These are phyloP conservation scores for Anguilla anguilla DNA, from an alignment of 2,797 vertebrate genomes.

Conservation along the genomic window DNA sequence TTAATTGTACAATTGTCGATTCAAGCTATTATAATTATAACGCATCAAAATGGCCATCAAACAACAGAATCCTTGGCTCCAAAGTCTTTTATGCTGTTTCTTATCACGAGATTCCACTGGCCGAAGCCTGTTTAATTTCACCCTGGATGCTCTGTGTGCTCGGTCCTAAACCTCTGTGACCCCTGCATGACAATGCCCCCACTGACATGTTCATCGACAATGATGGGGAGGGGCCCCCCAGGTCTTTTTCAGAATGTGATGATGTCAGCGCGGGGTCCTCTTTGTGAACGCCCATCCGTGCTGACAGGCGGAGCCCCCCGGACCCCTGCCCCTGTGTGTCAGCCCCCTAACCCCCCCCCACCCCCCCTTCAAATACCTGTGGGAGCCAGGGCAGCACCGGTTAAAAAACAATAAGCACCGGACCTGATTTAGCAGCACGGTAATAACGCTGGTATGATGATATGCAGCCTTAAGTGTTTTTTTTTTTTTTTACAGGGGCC, in stretches of 20 bases:
- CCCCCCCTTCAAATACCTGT: conserved; percentile 58
- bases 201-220: conserved; percentile 42
- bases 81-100: not conserved
- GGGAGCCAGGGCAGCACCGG: conserved; percentile 47
- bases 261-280: conserved; percentile 39
- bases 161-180: conserved; percentile 41
- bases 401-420: conserved; percentile 70
- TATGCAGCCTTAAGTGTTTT: conserved; percentile 28
- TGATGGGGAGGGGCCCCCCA: conserved; percentile 26
- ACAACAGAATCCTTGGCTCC: not conserved
- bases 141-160: conserved; percentile 10
- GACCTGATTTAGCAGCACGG: conserved; percentile 59
- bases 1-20: too few relatives aligned
- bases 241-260: conserved; percentile 25
- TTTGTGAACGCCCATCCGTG: conserved; percentile 45
- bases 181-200: conserved; percentile 36
- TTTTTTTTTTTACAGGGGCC: not conserved
- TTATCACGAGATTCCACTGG: not conserved
- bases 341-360: too few relatives aligned
- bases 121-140: not conserved
- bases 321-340: conserved; percentile 25
- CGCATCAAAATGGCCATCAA: not conserved
- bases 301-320: conserved; percentile 46
- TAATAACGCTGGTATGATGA: conserved; percentile 49
- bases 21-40: not conserved